phyloP scores from a whole-genome alignment of 2,113 vertebrate species.

The Leuciscus idus region DNA sequence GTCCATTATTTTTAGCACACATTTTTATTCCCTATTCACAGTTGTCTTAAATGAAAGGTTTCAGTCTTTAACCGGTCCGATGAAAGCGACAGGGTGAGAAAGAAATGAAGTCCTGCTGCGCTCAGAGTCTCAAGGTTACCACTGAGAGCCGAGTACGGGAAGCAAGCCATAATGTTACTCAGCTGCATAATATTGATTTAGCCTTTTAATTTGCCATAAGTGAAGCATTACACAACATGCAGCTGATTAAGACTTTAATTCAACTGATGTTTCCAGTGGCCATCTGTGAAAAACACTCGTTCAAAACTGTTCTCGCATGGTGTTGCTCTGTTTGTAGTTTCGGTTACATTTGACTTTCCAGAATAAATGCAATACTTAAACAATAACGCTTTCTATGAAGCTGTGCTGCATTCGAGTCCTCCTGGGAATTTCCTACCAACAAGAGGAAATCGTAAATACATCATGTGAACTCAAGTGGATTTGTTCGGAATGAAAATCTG shows the following conservation, averaged over 20 bases:
- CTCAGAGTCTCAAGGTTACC: slow-evolving; percentile 30
- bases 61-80: slow-evolving; percentile 20
- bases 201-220: slow-evolving; percentile 45
- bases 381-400: not conserved
- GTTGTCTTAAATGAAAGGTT: slow-evolving; percentile 18
- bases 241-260: not conserved
- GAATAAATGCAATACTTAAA: not conserved
- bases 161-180: slow-evolving; percentile 6
- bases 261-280: not conserved
- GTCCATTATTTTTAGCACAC: not conserved
- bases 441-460: not conserved
- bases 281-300: slow-evolving; percentile 21
- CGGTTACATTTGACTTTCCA: not conserved
- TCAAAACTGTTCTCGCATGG: not conserved
- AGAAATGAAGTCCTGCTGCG: slow-evolving; percentile 15
- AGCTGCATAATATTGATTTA: slow-evolving; percentile 47
- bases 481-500: not conserved
- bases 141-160: not conserved
- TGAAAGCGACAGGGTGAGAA: slow-evolving; percentile 21
- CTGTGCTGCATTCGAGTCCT: not conserved
- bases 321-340: slow-evolving; percentile 5
- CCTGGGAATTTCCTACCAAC: not conserved
- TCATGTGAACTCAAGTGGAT: not conserved
- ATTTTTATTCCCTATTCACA: slow-evolving; percentile 19
- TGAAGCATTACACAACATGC: not conserved